Evolutionary conservation across 2,113 vertebrate species (phyloP), one percentile per base, ranked within the genome.

Genomic region (Oncorhynchus clarkii): DNA sequence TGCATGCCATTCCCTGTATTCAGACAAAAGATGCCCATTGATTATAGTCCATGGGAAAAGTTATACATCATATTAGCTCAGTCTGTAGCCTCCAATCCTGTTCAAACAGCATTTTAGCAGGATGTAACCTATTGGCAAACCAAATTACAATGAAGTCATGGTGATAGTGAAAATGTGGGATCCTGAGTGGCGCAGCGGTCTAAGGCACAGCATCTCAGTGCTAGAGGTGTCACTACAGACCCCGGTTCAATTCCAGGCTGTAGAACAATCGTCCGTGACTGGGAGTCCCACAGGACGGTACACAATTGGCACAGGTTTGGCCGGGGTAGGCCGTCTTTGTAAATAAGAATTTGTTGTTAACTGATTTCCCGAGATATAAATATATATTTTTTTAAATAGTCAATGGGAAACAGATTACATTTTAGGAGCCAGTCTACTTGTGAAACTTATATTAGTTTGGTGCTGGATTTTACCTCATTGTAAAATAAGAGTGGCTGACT

Each of bases 1-100:
- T 51, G 80, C 73, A 73, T 82, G 84, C 87, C 86, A 89, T 87
- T 90, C 89, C 82, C 81, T 82, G 6, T 6, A 34, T 84, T 85
- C 14, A 26, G 51, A 87, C 87, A 88, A 88, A 89, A 79, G 79
- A 69, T 20, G 27, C 39, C 54, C 54, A 27, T 67, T 89, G 49
- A 3, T 85, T 78, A 67, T 72, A 29, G 16, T 7, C 29, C 27
- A 67, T 49, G 26, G 64, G 85, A 83, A 80, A 70, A 70, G 77
- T 87, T 88, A 88, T 88, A 81, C 75, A 83, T 88, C 3, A 27
- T 27, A 27, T 27, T 27, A 27, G 27, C 27, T 80, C 73, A 69
- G 59, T 45, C 4, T 11, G 59, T 12, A 18, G 49, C 11, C 4
- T 64, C 67, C 48, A 64, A 71, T 68, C 70, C 71, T 34, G 31